Conservation (phyloP, 2,797 vertebrate genomes). For the Chrosomus eos region DNA sequence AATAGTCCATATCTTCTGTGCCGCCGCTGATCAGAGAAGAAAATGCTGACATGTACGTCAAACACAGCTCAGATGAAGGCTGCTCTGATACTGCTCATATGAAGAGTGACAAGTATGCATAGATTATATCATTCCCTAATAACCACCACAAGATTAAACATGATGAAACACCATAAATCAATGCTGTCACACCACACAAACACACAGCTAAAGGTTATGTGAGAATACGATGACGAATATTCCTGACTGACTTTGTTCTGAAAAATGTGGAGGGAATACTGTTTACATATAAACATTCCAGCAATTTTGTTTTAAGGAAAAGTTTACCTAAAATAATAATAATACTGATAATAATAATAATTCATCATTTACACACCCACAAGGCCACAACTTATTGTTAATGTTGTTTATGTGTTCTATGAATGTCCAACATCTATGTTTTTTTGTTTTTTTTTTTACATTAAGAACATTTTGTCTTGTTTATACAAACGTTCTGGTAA, state of each 20-base stretch:
- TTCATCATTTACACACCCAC: not conserved
- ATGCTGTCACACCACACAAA: slow-evolving; percentile 29
- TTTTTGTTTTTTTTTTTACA: not conserved
- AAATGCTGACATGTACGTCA: slow-evolving; percentile 29
- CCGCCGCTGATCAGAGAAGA: not conserved
- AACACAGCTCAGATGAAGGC: slow-evolving; percentile 10
- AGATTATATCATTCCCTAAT: slow-evolving; percentile 30
- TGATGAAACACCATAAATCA: slow-evolving; percentile 35
- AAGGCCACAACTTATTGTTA: not conserved
- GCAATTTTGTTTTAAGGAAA: not conserved
- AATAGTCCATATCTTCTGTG: slow-evolving; percentile 10
- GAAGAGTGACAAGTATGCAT: slow-evolving; percentile 25
- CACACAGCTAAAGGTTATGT: slow-evolving; percentile 11
- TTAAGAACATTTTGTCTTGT: not conserved
- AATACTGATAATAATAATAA: not conserved
- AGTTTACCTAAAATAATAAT: not conserved
- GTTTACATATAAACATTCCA: not conserved
- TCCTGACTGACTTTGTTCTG: not conserved
- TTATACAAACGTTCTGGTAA: not conserved
- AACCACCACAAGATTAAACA: slow-evolving; percentile 25
- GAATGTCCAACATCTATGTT: not conserved
- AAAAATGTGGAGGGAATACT: not conserved
- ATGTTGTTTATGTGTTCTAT: not conserved
- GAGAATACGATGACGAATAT: slow-evolving; percentile 13
- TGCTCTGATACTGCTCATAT: slow-evolving; percentile 15